Evolutionary conservation across 2,888 invertebrate species (phyloP), one percentile per base, ranked within the genome.

Genomic region (Cantharis rufa): DNA sequence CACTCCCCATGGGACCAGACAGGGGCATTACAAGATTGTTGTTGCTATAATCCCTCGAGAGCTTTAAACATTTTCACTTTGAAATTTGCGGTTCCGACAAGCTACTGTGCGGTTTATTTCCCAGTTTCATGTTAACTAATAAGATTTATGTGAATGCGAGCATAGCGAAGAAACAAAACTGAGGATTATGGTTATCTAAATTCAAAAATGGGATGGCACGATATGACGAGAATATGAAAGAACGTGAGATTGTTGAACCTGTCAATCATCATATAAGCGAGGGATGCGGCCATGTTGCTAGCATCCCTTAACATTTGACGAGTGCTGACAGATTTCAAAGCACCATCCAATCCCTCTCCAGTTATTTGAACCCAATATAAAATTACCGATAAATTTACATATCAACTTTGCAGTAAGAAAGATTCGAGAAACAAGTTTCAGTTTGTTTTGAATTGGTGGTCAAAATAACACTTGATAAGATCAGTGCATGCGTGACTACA

Each of bases 261-360:
- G 87, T 87, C 87, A 87, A 86, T 87, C 87, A 86, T 82, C 85
- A 84, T 81, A 84, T 85, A 85, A 86, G 84, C 84, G 82, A 82
- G 85, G 85, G 85, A 82, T 81, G 82, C 85, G 85, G 87, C 87
- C 87, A 86, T 87, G 85, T 86, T 86, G 86, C 79, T 74, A 78
- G 81, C 84, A 83, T 82, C 84, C 85, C 85, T 83, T 85, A 85
- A 85, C 85, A 84, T 81, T 84, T 86, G 87, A 87, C 84, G 87
- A 85, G 85, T 83, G 82, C 75, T 86, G 87, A 86, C 84, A 84
- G 85, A 84, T 28, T 28, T 72, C 32, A 24, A 76, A 76, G 82
- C 83, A 77, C 80, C 82, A 80, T 82, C 24, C 24, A 24, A 24
- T 24, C 83, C 83, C 85, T 48, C 48, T 48, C 48, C 48, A n/a